A percentile compares a stretch with the other conserved stretches of the same genome.
phyloP scores from a whole-genome alignment of 2,888 invertebrate species.

The Stenotaenia linearis region DNA sequence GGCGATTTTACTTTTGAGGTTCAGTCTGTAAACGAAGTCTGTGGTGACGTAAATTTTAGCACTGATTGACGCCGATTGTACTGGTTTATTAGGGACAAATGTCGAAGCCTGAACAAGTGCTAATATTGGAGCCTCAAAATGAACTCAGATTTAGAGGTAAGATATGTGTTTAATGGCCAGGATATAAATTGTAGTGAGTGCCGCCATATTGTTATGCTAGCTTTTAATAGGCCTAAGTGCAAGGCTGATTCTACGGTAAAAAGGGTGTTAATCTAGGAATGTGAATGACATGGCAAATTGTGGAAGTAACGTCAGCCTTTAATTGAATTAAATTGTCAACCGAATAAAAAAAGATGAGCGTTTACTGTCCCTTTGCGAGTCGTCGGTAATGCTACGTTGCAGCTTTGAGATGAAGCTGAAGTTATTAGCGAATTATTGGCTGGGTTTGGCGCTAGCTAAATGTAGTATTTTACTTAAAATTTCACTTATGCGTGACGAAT shows the following conservation, averaged over 20 bases:
- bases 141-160: constrained; percentile 1
- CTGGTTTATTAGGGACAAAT: neutral
- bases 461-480: too few relatives aligned
- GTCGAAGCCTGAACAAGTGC: constrained; percentile 1
- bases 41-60: neutral
- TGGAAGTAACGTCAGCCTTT: neutral
- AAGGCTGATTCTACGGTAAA: neutral
- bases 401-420: neutral
- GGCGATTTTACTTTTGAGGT: neutral
- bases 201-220: constrained; percentile 19
- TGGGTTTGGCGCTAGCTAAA: too few relatives aligned
- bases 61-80: neutral
- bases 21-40: neutral
- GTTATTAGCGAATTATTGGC: too few relatives aligned
- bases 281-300: neutral
- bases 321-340: neutral
- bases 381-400: neutral
- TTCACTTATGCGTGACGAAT: too few relatives aligned
- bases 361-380: neutral
- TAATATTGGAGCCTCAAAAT: constrained; percentile 20
- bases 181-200: neutral
- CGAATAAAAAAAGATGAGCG: neutral
- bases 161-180: neutral
- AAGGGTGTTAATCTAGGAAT: neutral
- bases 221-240: neutral